Evolutionary conservation across 2,113 vertebrate species (phyloP), one percentile per base, ranked within the genome.

Genomic region (Cervus canadensis): DNA sequence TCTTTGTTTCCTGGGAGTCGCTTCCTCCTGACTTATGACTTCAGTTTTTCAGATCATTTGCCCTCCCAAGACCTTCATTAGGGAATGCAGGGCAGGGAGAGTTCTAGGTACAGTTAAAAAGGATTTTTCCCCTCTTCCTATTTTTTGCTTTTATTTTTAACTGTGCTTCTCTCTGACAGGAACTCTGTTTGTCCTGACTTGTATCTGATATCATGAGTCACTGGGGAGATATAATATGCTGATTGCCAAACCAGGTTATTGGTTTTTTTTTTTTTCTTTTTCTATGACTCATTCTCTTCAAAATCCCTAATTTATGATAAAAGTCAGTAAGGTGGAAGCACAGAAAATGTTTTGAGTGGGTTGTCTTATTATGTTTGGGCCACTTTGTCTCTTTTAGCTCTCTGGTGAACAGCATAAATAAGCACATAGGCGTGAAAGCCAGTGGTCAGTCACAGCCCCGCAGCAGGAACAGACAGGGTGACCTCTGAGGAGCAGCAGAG

Each of bases 101-200:
- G 16, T 23, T 92, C 52, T 59, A 89, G 78, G 57, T 57, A 62
- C 13, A 17, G 43, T 86, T 59, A 43, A 67, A 59, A 83, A 16
- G 36, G 12, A 1, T 57, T 14, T 36, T 10, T 7, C 7, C 9
- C 7, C 25, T 30, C 48, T 86, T 74, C 76, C 33, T 83, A 62
- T 30, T 91, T 96, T 79, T 89, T 95, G 82, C 89, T 90, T 97
- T 97, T 97, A 89, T 97, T 96, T 98, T 97, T 95, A 96, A 94
- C 95, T 92, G n/a, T 19, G 36, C 76, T 94, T 81, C 54, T 89
- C 94, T 95, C 81, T 98, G 93, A 96, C 94, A 97, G 90, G 85
- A 96, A 30, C 91, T 91, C 97, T 97, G 97, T 97, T 98, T 98
- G 95, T 98, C 97, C 97, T 97, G 95, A 97, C 94, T 97, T 71